Evolutionary conservation across 1,140 invertebrate genomes (phyloP).

Genomic region (Sipha flava): DNA sequence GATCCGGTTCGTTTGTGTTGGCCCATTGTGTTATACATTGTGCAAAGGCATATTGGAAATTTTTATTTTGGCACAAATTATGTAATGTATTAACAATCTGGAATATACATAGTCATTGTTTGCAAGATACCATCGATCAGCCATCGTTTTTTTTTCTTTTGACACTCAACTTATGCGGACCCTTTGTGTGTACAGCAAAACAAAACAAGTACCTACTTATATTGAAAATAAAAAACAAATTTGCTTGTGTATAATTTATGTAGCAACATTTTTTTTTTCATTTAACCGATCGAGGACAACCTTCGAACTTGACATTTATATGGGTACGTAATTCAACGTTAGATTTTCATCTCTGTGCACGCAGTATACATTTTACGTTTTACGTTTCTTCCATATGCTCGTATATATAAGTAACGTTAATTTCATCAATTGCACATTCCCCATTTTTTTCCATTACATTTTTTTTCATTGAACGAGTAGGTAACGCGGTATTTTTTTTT

Average conservation of each 20-base stretch:
- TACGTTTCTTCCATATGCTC: not conserved
- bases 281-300: constrained; percentile 10
- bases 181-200: constrained; percentile 22
- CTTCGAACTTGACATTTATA: constrained; percentile 33
- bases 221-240: constrained; percentile 23
- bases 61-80: constrained; percentile 29
- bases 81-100: constrained; percentile 7
- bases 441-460: not conserved
- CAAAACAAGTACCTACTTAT: constrained; percentile 18
- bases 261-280: not conserved
- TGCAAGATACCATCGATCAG: constrained; percentile 25
- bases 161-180: constrained; percentile 20
- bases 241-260: constrained; percentile 2
- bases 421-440: not conserved
- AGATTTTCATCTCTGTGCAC: constrained; percentile 9
- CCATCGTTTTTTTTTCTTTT: not conserved
- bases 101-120: constrained; percentile 15
- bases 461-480: not conserved
- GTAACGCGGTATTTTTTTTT: not conserved
- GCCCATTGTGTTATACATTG: not conserved
- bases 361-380: not conserved
- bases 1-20: constrained; percentile 18
- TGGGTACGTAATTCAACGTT: constrained; percentile 18
- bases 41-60: constrained; percentile 21
- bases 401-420: too few species aligned